Evolutionary conservation across 2,797 vertebrate species (phyloP).

Genomic region (Poeciliopsis turneri): DNA sequence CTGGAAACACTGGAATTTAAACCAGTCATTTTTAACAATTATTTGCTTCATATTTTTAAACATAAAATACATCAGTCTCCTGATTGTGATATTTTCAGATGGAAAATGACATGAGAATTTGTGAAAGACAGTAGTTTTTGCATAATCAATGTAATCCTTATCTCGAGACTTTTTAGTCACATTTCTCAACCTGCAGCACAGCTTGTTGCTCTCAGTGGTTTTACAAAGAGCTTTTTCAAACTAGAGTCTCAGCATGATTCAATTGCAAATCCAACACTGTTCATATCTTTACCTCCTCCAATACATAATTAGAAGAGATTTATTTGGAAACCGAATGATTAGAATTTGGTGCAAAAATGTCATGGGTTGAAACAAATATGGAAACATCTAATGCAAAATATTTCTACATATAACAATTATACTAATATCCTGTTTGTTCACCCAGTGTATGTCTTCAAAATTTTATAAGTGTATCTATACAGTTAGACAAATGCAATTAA

Average conservation of each 20-base stretch:
- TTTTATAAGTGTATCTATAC: not conserved
- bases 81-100: not conserved
- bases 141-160: conserved; percentile 29
- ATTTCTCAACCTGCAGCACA: conserved; percentile 13
- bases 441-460: not conserved
- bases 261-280: not conserved
- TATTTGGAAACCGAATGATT: not conserved
- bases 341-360: not conserved
- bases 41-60: not conserved
- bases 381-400: not conserved
- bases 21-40: conserved; percentile 5
- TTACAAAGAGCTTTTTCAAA: conserved; percentile 2
- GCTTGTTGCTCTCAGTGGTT: conserved; percentile 19
- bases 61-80: not conserved
- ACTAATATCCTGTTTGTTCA: not conserved
- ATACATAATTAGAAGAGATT: not conserved
- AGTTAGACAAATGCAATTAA: not conserved
- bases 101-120: not conserved
- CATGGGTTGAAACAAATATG: too few species aligned
- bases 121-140: conserved; percentile 10
- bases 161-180: conserved; percentile 24
- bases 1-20: conserved; percentile 12
- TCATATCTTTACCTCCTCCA: not conserved
- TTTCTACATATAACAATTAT: not conserved
- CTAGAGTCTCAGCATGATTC: not conserved